A percentile compares a stretch with the other conserved stretches of the same genome.
These are phyloP conservation scores for Xanthorhoe spadicearia DNA, from an alignment of 2,888 invertebrate species.

Conservation along the genomic window DNA sequence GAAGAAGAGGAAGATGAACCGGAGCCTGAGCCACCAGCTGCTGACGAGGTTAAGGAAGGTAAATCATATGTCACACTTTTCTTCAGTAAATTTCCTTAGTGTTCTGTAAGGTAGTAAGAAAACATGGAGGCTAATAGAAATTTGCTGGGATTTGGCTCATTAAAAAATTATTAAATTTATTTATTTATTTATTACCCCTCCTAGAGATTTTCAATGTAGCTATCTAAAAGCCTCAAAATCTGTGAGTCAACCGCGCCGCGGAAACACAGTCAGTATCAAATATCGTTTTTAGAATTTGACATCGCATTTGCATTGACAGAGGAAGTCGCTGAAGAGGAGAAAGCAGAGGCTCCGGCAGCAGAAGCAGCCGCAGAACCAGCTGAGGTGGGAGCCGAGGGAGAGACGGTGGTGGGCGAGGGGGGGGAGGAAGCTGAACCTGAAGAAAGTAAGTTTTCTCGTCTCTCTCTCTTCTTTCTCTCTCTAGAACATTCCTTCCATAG, in stretches of 20 bases:
- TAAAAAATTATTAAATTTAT: no score
- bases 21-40: constrained; percentile 55
- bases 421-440: constrained; percentile 62
- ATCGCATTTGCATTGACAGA: constrained; percentile 47
- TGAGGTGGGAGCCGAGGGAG: constrained; percentile 30
- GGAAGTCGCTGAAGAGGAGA: constrained; percentile 57
- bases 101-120: no score
- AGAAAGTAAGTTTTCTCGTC: constrained; percentile 61
- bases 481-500: neutral
- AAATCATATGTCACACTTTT: no score
- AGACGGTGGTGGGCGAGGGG: constrained; percentile 54
- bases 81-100: no score
- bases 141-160: no score
- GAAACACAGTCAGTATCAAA: no score
- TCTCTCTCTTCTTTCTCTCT: no score
- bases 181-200: no score
- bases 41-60: constrained; percentile 72
- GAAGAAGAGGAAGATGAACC: constrained; percentile 78
- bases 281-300: neutral
- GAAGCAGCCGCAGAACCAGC: constrained; percentile 48
- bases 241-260: no score
- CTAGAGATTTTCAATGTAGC: no score
- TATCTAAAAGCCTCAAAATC: no score
- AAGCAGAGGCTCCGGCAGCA: constrained; percentile 46
- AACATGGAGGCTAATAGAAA: no score